These are phyloP conservation scores for Shinisaurus crocodilurus DNA, from an alignment of 2,113 vertebrate genomes.

Conservation along the genomic window DNA sequence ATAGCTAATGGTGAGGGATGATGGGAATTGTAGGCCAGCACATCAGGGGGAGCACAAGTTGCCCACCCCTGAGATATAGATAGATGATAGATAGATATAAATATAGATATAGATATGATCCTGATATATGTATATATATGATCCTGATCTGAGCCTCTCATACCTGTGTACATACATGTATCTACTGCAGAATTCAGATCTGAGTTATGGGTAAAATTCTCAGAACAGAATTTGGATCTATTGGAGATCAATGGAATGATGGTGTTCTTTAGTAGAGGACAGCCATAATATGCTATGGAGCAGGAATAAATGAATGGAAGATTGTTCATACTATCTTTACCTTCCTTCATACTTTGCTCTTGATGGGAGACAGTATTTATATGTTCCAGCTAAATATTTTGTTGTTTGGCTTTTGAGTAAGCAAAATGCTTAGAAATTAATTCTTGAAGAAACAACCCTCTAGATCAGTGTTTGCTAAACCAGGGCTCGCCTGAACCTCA, in stretches of 20 bases:
- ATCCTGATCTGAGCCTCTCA: background rate
- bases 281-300: background rate
- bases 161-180: background rate
- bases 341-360: conserved; percentile 64
- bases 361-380: conserved; percentile 60
- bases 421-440: conserved; percentile 68
- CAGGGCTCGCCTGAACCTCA: background rate
- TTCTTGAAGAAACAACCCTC: conserved; percentile 65
- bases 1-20: too few species aligned
- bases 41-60: too few species aligned
- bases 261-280: background rate
- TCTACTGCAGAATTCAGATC: background rate
- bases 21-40: too few species aligned
- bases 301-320: background rate
- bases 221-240: background rate
- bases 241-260: background rate
- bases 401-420: background rate
- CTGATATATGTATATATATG: background rate
- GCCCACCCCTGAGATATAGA: too few species aligned
- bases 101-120: too few species aligned
- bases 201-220: background rate
- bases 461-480: background rate
- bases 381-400: background rate
- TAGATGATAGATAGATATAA: too few species aligned
- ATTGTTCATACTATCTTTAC: conserved; percentile 78